Percentiles rank a stretch among this genome's conserved stretches.
phyloP scores from a whole-genome alignment of 2,888 invertebrate genomes.

The Drosophila crucigera region DNA sequence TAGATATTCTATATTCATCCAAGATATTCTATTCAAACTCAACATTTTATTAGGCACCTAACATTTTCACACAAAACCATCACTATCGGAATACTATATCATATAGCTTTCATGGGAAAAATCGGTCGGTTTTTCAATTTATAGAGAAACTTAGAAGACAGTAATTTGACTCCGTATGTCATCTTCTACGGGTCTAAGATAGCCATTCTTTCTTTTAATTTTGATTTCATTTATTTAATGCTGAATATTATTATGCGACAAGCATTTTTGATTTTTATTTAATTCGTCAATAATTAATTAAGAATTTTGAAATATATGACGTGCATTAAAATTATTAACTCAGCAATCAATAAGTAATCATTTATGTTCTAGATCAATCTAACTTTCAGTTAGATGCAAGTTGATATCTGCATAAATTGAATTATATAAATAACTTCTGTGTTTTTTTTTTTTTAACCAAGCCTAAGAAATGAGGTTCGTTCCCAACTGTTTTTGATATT shows the following conservation, averaged over 20 bases:
- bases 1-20: not conserved
- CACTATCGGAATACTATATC: not conserved
- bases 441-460: not conserved
- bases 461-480: not conserved
- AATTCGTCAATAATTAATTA: not conserved
- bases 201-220: not conserved
- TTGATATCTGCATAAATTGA: not conserved
- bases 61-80: not conserved
- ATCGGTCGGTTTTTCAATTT: not conserved
- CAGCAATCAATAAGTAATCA: not conserved
- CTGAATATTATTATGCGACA: not conserved
- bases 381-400: not conserved
- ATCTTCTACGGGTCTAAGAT: not conserved
- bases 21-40: not conserved
- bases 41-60: not conserved
- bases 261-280: not conserved
- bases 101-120: not conserved
- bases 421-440: not conserved
- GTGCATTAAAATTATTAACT: not conserved
- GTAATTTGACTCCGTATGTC: not conserved
- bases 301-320: not conserved
- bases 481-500: constrained; percentile 4
- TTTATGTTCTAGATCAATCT: not conserved
- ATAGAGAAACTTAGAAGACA: not conserved
- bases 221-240: not conserved